Evolutionary conservation across 2,113 vertebrate genomes (phyloP).

Genomic region (Phyllostomus discolor): DNA sequence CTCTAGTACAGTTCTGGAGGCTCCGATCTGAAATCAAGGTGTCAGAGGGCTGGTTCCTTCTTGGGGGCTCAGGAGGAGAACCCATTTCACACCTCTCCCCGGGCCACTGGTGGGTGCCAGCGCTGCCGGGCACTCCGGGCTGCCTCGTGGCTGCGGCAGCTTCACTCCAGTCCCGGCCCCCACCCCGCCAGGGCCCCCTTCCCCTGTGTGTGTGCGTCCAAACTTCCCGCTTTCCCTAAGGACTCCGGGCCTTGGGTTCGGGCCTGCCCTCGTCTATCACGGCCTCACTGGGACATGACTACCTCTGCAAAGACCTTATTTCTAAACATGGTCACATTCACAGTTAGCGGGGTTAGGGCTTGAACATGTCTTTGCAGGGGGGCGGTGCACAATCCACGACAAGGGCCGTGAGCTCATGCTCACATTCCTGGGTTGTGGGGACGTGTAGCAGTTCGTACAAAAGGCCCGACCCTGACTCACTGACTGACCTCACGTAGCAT

Average conservation of each 20-base stretch:
- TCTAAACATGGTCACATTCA: not conserved
- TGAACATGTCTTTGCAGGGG: rapidly evolving
- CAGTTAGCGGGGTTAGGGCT: not conserved
- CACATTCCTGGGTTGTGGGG: too few relatives aligned
- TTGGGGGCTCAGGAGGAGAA: too few relatives aligned
- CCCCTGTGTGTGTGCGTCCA: not conserved
- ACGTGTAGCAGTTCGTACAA: not conserved
- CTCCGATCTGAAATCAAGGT: not conserved
- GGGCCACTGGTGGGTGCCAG: rapidly evolving
- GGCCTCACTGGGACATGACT: not conserved
- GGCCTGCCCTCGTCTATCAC: not conserved
- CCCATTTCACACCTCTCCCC: rapidly evolving
- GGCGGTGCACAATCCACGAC: not conserved
- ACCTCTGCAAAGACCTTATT: not conserved
- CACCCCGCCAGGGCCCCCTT: not conserved
- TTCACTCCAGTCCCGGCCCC: rapidly evolving
- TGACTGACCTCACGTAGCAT: not conserved
- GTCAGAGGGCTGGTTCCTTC: not conserved
- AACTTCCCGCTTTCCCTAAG: not conserved
- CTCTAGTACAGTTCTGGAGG: not conserved
- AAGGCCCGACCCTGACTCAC: not conserved
- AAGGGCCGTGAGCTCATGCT: not conserved
- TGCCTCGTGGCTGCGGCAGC: not conserved
- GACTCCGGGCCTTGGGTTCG: not conserved
- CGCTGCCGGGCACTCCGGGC: not conserved